phyloP scores from a whole-genome alignment of 2,888 invertebrate genomes.

The Apodemia hepburni region DNA sequence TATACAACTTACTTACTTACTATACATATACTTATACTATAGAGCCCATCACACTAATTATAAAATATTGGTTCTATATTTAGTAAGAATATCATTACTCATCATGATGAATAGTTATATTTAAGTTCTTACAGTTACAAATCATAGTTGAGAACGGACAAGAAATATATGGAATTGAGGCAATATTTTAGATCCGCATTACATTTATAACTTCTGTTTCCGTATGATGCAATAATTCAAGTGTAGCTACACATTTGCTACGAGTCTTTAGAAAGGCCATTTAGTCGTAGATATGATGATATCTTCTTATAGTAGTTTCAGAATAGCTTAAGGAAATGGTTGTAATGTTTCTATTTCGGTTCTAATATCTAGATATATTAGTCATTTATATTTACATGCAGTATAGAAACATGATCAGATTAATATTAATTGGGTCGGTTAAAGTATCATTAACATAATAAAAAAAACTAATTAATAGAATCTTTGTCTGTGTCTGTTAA shows the following conservation, averaged over 20 bases:
- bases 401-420: not conserved
- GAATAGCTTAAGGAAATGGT: not conserved
- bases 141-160: not conserved
- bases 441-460: too few relatives aligned
- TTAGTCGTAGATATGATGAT: not conserved
- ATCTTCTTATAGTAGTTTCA: not conserved
- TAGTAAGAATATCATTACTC: not conserved
- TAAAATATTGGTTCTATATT: too few relatives aligned
- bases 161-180: not conserved
- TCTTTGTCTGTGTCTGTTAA: too few relatives aligned
- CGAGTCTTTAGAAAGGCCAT: not conserved
- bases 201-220: constrained; percentile 12
- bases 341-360: not conserved
- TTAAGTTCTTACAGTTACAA: not conserved
- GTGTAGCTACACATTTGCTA: not conserved
- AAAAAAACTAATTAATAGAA: too few relatives aligned
- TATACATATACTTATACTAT: too few relatives aligned
- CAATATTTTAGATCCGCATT: constrained; percentile 10
- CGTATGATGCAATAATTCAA: constrained; percentile 10
- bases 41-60: too few relatives aligned
- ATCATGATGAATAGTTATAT: not conserved
- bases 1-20: too few relatives aligned
- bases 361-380: not conserved
- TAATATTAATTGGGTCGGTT: too few relatives aligned
- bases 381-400: not conserved